phyloP scores from a whole-genome alignment of 2,113 vertebrate genomes.

The Menidia beryllina region DNA sequence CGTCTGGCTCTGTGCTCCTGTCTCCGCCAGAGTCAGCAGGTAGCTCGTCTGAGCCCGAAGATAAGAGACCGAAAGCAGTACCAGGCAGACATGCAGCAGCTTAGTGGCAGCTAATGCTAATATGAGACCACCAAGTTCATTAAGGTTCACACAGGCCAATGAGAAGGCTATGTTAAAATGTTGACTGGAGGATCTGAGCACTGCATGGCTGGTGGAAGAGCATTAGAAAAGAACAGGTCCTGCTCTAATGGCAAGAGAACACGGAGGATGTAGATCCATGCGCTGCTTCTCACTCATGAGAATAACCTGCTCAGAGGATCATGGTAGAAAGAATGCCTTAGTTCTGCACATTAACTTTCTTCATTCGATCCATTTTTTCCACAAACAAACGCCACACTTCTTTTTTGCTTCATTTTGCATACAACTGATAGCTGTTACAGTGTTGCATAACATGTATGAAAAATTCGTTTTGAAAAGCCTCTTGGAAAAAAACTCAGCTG shows the following conservation, averaged over 20 bases:
- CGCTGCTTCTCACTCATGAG: slow-evolving; percentile 7
- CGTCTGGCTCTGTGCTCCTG: slow-evolving; percentile 32
- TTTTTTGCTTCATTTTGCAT: no score
- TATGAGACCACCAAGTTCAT: slow-evolving; percentile 15
- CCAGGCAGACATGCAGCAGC: slow-evolving; percentile 38
- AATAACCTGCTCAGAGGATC: not conserved
- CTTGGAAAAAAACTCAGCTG: no score
- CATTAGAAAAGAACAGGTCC: slow-evolving; percentile 34
- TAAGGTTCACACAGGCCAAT: slow-evolving; percentile 33
- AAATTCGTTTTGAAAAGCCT: no score
- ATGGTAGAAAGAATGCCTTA: not conserved
- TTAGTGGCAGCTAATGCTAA: slow-evolving; percentile 50
- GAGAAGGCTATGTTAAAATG: slow-evolving; percentile 15
- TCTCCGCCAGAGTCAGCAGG: slow-evolving; percentile 42
- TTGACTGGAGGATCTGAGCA: slow-evolving; percentile 22
- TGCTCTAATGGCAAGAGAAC: slow-evolving; percentile 5
- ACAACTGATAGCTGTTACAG: no score
- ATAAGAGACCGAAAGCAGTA: slow-evolving; percentile 33
- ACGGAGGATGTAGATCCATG: slow-evolving; percentile 13
- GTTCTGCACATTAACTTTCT: not conserved
- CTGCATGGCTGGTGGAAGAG: slow-evolving; percentile 17
- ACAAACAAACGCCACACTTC: no score
- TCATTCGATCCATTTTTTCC: not conserved
- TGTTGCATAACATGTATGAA: no score
- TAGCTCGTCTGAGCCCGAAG: slow-evolving; percentile 30